Evolutionary conservation across 23 tunicate species (phyloP).

Genomic region (Botrylloides violaceus): DNA sequence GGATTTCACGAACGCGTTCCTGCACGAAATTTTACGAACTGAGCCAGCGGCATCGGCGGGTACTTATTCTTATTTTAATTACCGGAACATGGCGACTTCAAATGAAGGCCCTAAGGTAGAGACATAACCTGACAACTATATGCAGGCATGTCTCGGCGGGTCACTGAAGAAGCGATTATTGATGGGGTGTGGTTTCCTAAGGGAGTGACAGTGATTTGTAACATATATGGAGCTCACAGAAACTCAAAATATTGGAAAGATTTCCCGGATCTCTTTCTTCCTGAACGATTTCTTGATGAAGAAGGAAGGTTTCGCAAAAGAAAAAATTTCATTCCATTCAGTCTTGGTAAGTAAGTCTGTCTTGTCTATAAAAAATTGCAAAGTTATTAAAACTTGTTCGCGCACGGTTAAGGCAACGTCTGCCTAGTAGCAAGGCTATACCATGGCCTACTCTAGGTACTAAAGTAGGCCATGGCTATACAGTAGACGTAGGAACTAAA

Average conservation of each 20-base stretch:
- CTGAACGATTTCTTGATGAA: constrained; percentile 1
- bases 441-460: no score
- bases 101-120: no score
- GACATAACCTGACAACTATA: no score
- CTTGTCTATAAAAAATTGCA: background rate
- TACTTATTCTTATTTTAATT: no score
- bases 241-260: background rate
- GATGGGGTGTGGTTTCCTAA: background rate
- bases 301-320: background rate
- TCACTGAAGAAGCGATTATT: constrained; percentile 6
- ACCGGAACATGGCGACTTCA: no score
- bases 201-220: constrained; percentile 1
- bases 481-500: no score
- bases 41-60: constrained; percentile 10
- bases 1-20: constrained; percentile 15
- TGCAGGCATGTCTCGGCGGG: background rate
- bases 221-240: constrained; percentile 8
- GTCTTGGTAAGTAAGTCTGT: constrained; percentile 3
- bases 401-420: no score
- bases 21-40: constrained; percentile 1
- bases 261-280: background rate
- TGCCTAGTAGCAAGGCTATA: no score
- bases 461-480: no score
- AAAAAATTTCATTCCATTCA: background rate
- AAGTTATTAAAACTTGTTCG: no score